Conservation (phyloP, 1,140 invertebrate genomes). For the Globodera ellingtonae region DNA sequence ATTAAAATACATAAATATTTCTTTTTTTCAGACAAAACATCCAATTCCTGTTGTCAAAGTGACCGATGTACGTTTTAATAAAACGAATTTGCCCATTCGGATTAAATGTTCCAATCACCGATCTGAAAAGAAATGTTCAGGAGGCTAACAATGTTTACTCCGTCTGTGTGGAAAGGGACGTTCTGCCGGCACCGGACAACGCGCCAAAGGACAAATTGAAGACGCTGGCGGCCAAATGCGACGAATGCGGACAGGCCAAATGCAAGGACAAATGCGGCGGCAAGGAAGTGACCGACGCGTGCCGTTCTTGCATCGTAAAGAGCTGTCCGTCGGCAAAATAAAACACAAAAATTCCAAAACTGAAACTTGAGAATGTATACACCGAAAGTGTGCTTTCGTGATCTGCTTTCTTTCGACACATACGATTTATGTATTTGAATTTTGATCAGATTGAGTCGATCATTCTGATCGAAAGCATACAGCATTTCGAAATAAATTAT, state of each 20-base stretch:
- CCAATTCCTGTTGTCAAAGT: background rate
- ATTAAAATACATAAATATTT: background rate
- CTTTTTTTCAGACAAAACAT: background rate
- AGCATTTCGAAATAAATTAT: too few species aligned
- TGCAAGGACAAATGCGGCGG: background rate
- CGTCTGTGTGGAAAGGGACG: background rate
- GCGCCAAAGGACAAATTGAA: background rate
- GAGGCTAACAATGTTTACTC: background rate
- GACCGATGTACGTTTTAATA: background rate
- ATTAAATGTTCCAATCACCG: too few species aligned
- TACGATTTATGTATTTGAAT: too few species aligned
- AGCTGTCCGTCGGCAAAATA: background rate
- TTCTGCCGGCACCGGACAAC: background rate
- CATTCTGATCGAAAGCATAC: too few species aligned
- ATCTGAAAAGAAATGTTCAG: background rate
- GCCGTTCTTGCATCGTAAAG: background rate
- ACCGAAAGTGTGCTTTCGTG: too few species aligned
- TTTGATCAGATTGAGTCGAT: too few species aligned
- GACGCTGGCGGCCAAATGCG: background rate
- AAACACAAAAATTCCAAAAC: background rate
- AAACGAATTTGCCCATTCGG: background rate
- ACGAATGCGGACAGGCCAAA: background rate
- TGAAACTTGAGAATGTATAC: too few species aligned
- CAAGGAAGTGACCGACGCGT: background rate
- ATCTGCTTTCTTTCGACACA: too few species aligned